Evolutionary conservation across 2,888 invertebrate genomes (phyloP), one percentile per base, ranked within the genome.

Genomic region (Paralinhomoeus sp.): DNA sequence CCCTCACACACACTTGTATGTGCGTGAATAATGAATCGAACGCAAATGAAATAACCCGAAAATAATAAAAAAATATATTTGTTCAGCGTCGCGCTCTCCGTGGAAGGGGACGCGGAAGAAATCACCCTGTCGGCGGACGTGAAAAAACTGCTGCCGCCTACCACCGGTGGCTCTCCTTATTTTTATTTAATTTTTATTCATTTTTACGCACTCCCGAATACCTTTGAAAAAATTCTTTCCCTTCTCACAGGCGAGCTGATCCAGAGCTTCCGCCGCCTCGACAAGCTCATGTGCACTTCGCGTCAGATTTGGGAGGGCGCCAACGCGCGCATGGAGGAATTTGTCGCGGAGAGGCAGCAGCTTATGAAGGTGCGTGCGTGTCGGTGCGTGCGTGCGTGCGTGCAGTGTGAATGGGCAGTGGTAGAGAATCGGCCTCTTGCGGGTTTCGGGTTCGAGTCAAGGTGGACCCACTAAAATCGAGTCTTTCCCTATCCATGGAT

Each of bases 271-370:
- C 33, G 44, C 17, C 40, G 40, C n/a, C 31, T 44, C 13, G 24
- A 44, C 23, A 3, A 36, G 3, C 44, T 44, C 15, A 44, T 44
- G 44, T 20, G 40, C 36, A 44, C 44, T 2, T 38, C 44, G 2
- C 33, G 44, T 3, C 27, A 43, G n/a, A 47, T 47, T 35, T 47
- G 47, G 47, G 37, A 44, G 27, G 43, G 41, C 24, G 48, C 48
- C 33, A 36, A 40, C 33, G 24, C 41, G 12, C 41, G 46, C 23
- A 43, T 48, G 43, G 46, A 46, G 22, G 39, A 44, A 12, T 47
- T 31, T 27, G 22, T 41, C 7, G 20, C 22, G 7, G 24, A 41
- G 34, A 46, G 47, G 22, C 41, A 44, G 44, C 34, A 37, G n/a
- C 27, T 48, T 3, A 47, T 47, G 24, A 45, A 48, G 41, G 48